Evolutionary conservation across 2,888 invertebrate species (phyloP).

Genomic region (Drosophila niveifrons): DNA sequence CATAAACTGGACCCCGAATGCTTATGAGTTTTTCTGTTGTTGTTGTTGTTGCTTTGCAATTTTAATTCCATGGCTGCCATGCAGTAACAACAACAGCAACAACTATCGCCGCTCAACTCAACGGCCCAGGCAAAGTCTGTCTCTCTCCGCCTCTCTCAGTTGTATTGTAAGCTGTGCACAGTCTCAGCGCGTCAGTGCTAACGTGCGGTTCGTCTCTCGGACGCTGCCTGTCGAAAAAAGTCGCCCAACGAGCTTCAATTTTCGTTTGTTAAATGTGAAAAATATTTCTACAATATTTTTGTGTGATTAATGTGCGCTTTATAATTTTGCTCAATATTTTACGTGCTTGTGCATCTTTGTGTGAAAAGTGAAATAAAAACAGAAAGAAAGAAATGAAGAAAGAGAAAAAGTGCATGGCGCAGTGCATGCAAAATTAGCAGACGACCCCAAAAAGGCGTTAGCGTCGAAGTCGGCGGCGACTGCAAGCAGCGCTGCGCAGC

Average conservation of each 20-base stretch:
- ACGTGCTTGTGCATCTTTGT: conserved; percentile 39
- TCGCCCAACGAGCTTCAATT: conserved; percentile 41
- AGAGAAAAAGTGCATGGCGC: conserved; percentile 43
- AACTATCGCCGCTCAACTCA: conserved; percentile 15
- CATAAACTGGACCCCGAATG: conserved; percentile 69
- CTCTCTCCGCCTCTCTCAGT: conserved; percentile 29
- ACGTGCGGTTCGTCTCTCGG: conserved; percentile 60
- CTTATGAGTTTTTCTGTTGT: neutral
- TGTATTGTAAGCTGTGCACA: conserved; percentile 32
- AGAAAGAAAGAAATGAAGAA: conserved; percentile 18
- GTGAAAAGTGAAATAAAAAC: conserved; percentile 41
- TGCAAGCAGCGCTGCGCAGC: conserved; percentile 32
- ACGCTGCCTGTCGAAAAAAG: conserved; percentile 46
- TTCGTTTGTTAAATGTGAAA: conserved; percentile 63
- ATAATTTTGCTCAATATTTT: conserved; percentile 20
- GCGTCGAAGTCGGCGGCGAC: conserved; percentile 20
- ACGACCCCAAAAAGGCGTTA: conserved; percentile 34
- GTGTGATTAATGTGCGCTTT: conserved; percentile 40
- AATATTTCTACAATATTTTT: conserved; percentile 19
- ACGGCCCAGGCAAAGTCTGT: conserved; percentile 3
- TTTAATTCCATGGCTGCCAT: conserved; percentile 48
- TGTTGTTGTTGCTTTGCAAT: conserved; percentile 59
- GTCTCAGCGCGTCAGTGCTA: conserved; percentile 60
- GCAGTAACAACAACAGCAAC: conserved; percentile 26
- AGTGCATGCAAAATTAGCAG: conserved; percentile 58